phyloP scores from a whole-genome alignment of 92 coral and sea anemone species.

The Epizoanthus fatuus region DNA sequence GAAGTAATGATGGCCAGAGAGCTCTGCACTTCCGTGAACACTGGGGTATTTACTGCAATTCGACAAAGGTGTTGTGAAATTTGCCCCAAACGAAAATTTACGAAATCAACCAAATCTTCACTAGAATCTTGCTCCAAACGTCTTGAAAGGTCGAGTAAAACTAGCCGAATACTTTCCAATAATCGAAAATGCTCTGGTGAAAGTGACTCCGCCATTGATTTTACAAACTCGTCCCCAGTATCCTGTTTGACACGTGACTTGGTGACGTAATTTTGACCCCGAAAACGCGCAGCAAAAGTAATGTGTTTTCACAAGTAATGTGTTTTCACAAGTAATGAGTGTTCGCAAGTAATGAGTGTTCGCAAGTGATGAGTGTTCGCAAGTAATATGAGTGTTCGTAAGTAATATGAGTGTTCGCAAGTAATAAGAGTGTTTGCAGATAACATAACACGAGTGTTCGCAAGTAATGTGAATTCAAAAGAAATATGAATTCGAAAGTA shows the following conservation, averaged over 20 bases:
- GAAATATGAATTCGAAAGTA: not conserved
- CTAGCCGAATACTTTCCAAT: slow-evolving; percentile 30
- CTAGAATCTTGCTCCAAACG: slow-evolving; percentile 69
- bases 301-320: no score
- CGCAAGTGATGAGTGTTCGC: no score
- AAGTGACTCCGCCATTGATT: slow-evolving; percentile 17
- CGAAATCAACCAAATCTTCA: slow-evolving; percentile 30
- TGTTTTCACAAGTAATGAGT: no score
- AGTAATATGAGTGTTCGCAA: not conserved
- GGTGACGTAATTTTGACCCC: no score
- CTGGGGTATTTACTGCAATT: slow-evolving; percentile 17
- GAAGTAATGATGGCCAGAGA: slow-evolving; percentile 26
- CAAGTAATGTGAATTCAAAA: not conserved
- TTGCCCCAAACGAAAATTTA: slow-evolving; percentile 51
- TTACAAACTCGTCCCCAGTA: no score
- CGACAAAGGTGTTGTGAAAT: slow-evolving; percentile 34
- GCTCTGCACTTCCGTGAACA: slow-evolving; percentile 48
- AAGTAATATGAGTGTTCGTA: not conserved
- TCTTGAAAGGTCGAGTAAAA: slow-evolving; percentile 63
- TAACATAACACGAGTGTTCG: not conserved
- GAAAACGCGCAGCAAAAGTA: no score
- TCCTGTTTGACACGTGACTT: no score
- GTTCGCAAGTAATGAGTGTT: no score
- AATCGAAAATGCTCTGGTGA: slow-evolving; percentile 25
- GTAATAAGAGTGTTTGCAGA: no score